Conservation (phyloP, 1,140 invertebrate genomes). For the Drosophila nebulosa region DNA sequence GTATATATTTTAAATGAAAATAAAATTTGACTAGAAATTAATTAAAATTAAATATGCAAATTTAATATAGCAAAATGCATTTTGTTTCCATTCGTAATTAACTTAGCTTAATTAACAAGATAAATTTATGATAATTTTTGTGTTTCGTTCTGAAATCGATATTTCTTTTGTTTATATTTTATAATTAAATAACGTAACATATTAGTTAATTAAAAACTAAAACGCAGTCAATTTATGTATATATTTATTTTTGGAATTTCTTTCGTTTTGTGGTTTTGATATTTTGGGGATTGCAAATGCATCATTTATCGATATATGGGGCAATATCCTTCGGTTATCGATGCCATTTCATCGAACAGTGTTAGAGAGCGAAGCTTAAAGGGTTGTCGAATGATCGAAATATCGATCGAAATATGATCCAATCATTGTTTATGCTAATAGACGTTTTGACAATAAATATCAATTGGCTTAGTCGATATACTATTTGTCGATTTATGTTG, state of each 20-base stretch:
- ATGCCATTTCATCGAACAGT: not conserved
- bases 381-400: not conserved
- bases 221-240: constrained; percentile 73
- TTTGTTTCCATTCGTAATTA: constrained; percentile 28
- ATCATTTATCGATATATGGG: not conserved
- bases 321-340: not conserved
- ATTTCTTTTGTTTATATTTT: constrained; percentile 32
- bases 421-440: too few relatives aligned
- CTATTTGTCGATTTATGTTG: not conserved
- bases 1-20: constrained; percentile 36
- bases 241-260: constrained; percentile 54
- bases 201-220: constrained; percentile 72
- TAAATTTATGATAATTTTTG: constrained; percentile 11
- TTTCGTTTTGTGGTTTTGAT: constrained; percentile 14
- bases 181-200: constrained; percentile 76
- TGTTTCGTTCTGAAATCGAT: not conserved
- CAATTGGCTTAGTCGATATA: not conserved
- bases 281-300: not conserved
- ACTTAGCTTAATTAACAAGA: constrained; percentile 50
- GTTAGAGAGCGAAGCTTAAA: not conserved
- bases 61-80: constrained; percentile 30
- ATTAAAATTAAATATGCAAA: constrained; percentile 46
- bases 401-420: too few relatives aligned
- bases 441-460: too few relatives aligned
- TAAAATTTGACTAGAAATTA: constrained; percentile 73